Conservation (phyloP, 2,797 vertebrate genomes). For the Cossypha dichroa region DNA sequence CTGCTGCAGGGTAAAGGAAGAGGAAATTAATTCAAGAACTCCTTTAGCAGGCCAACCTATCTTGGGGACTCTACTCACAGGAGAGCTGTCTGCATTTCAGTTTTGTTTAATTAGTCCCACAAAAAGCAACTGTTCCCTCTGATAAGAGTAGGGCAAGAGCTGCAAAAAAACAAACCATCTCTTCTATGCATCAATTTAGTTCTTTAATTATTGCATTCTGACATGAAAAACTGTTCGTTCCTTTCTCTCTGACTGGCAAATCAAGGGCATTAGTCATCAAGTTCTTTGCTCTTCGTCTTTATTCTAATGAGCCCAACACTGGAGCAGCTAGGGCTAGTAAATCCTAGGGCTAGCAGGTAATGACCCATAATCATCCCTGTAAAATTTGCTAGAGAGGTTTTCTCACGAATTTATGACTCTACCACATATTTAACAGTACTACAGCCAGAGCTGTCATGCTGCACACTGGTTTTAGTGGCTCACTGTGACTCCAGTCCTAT, state of each 20-base stretch:
- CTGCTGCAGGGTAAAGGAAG: slow-evolving; percentile 64
- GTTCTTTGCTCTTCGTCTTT: not conserved
- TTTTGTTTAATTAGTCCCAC: slow-evolving; percentile 66
- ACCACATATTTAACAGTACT: not conserved
- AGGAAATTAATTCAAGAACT: slow-evolving; percentile 70
- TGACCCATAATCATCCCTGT: not conserved
- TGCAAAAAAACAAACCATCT: slow-evolving; percentile 5
- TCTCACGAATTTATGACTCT: not conserved
- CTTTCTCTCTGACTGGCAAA: not conserved
- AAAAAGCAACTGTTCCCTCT: slow-evolving; percentile 59
- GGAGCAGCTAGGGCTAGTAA: not conserved
- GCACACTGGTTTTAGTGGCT: not conserved
- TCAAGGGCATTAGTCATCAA: slow-evolving; percentile 31
- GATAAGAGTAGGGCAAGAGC: slow-evolving; percentile 22
- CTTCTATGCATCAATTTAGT: slow-evolving; percentile 10
- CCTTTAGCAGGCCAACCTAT: slow-evolving; percentile 62
- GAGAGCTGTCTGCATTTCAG: slow-evolving; percentile 63
- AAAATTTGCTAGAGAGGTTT: not conserved
- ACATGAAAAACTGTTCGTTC: not conserved
- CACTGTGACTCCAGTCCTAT: not conserved
- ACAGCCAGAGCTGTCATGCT: not conserved
- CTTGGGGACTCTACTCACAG: slow-evolving; percentile 54
- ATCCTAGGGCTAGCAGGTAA: not conserved
- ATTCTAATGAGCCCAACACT: not conserved
- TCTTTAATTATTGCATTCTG: slow-evolving; percentile 42